Conservation (phyloP, 2,888 invertebrate genomes). For the Drosophila neotestacea region DNA sequence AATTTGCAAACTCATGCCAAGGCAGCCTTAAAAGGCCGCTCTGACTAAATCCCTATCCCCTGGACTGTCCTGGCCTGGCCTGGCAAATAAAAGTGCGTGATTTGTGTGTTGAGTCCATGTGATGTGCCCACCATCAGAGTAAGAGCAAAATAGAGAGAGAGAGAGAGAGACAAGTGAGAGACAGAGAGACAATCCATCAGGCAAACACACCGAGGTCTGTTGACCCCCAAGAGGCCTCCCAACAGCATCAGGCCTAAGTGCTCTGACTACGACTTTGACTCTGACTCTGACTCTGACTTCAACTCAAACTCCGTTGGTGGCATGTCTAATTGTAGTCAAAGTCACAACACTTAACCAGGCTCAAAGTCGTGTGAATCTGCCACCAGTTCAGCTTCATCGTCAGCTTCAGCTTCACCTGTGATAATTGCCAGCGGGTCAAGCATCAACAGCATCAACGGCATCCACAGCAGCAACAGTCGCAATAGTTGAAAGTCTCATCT, state of each 20-base stretch:
- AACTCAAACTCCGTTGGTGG: conserved; percentile 47
- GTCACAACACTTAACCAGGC: conserved; percentile 45
- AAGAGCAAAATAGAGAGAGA: conserved; percentile 4
- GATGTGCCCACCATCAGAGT: conserved; percentile 69
- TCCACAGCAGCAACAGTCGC: conserved; percentile 35
- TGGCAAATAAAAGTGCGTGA: conserved; percentile 73
- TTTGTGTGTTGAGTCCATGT: conserved; percentile 63
- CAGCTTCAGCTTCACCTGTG: conserved; percentile 38
- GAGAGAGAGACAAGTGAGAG: conserved; percentile 38
- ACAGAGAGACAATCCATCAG: conserved; percentile 68
- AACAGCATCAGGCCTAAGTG: conserved; percentile 21
- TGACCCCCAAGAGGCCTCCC: conserved; percentile 54
- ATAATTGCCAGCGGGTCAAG: conserved; percentile 74
- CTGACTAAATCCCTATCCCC: neutral
- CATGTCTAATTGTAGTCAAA: conserved; percentile 77
- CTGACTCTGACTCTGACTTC: neutral
- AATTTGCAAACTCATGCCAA: conserved; percentile 77
- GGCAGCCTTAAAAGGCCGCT: conserved; percentile 75
- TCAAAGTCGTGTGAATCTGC: conserved; percentile 62
- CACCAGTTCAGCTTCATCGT: conserved; percentile 50
- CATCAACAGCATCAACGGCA: conserved; percentile 48
- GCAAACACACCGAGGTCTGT: conserved; percentile 67
- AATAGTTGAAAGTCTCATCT: conserved; percentile 36
- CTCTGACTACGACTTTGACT: neutral
- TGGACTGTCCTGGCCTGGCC: neutral